A percentile compares a stretch with the other conserved stretches of the same genome.
These are phyloP conservation scores for Stramonita haemastoma DNA, from an alignment of 2,888 invertebrate species.

Conservation along the genomic window DNA sequence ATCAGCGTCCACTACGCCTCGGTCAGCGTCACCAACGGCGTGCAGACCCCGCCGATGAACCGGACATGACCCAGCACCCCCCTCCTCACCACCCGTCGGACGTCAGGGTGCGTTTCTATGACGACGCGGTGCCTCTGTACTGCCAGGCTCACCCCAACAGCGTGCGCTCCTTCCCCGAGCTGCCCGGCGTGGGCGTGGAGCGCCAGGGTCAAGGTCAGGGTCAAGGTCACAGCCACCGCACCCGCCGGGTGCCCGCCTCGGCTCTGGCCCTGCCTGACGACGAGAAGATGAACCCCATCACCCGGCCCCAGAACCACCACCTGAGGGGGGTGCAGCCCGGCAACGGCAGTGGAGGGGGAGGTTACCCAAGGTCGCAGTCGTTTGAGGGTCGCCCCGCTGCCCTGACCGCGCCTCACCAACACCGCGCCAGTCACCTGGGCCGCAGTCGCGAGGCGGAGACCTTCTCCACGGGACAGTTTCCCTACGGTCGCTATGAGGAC, in stretches of 20 bases:
- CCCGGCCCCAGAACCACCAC: conserved; percentile 59
- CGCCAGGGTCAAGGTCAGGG: background rate
- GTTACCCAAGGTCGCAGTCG: conserved; percentile 69
- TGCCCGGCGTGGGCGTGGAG: conserved; percentile 52
- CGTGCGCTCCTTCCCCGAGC: conserved; percentile 63
- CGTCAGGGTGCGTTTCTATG: conserved; percentile 30
- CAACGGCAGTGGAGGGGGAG: conserved; percentile 17
- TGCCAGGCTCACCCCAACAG: conserved; percentile 48
- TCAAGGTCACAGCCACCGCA: conserved; percentile 10
- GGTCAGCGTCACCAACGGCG: conserved; percentile 44
- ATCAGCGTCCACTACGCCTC: conserved; percentile 67
- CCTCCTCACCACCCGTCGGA: background rate
- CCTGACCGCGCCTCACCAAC: conserved; percentile 51
- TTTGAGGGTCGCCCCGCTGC: conserved; percentile 66
- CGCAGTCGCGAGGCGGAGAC: conserved; percentile 26
- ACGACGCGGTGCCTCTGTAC: conserved; percentile 42
- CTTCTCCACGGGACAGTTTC: conserved; percentile 37
- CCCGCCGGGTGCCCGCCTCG: conserved; percentile 22
- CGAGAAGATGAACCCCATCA: conserved; percentile 73
- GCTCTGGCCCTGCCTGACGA: conserved; percentile 60
- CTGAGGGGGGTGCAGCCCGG: conserved; percentile 42
- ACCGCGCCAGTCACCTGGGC: conserved; percentile 34
- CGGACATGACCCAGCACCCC: background rate
- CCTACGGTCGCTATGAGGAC: conserved; percentile 57
- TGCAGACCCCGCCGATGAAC: conserved; percentile 33